Conservation (phyloP, 2,113 vertebrate genomes). For the Chaenogobius annularis region DNA sequence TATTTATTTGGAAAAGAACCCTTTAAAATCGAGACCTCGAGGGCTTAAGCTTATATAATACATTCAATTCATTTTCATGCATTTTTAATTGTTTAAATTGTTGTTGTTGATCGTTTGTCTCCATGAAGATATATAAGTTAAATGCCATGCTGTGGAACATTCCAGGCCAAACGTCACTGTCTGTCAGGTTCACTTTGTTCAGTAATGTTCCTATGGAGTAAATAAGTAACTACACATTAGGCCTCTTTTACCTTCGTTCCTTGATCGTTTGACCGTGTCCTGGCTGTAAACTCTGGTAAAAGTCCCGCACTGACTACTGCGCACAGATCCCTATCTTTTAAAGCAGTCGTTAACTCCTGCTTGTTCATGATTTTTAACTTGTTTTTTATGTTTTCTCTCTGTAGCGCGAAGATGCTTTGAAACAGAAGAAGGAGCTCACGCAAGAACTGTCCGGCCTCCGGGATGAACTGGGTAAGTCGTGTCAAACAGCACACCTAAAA, state of each 20-base stretch:
- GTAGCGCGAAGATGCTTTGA: slow-evolving; percentile 5
- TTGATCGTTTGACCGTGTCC: neutral
- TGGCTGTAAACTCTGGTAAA: neutral
- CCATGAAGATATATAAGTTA: neutral
- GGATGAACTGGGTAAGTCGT: slow-evolving; percentile 1
- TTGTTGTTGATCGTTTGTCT: neutral
- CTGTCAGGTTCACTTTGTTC: neutral
- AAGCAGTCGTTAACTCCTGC: neutral
- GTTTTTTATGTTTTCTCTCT: neutral
- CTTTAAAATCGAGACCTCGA: no score
- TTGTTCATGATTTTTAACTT: neutral
- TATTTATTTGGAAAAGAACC: no score
- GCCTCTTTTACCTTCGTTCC: neutral
- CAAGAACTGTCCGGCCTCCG: neutral
- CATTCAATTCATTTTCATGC: no score
- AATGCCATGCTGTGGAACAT: neutral
- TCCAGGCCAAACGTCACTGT: neutral
- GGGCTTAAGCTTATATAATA: no score
- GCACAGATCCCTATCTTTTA: neutral
- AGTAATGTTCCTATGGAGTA: neutral
- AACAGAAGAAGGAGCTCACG: slow-evolving; percentile 1
- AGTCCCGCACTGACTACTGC: neutral
- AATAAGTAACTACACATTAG: neutral
- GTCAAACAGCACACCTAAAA: neutral
- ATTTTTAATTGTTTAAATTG: no score